These are phyloP conservation scores for Hyposmocoma kahamanoa DNA, from an alignment of 1,140 invertebrate genomes.

Conservation along the genomic window DNA sequence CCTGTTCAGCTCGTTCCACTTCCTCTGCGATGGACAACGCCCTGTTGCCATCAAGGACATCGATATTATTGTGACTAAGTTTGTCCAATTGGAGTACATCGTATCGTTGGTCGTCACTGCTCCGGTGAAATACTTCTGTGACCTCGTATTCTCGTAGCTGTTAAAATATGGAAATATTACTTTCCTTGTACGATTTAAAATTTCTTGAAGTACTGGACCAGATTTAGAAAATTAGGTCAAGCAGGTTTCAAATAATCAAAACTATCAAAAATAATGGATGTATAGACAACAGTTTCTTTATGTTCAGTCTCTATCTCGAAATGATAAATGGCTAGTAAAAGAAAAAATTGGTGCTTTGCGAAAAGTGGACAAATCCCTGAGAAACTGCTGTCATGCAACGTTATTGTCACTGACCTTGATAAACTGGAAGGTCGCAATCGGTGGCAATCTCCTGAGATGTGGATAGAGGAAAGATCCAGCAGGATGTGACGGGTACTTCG, in stretches of 20 bases:
- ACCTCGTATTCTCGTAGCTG: conserved; percentile 90
- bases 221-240: no score
- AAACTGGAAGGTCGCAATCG: conserved; percentile 93
- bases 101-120: conserved; percentile 85
- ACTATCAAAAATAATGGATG: no score
- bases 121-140: conserved; percentile 87
- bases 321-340: no score
- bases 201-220: no score
- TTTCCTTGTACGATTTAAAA: no score
- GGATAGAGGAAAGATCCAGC: conserved; percentile 97
- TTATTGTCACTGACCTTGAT: conserved; percentile 79
- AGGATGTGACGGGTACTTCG: conserved; percentile 91
- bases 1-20: conserved; percentile 81
- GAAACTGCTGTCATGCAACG: not conserved
- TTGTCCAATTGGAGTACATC: conserved; percentile 81
- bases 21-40: conserved; percentile 86
- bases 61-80: conserved; percentile 77
- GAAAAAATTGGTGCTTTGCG: no score
- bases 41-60: conserved; percentile 80
- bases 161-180: no score
- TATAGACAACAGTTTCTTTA: no score
- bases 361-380: no score
- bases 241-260: no score
- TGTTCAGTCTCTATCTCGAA: no score
- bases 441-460: conserved; percentile 87